Conservation (phyloP, 2,797 vertebrate genomes). For the Megalops cyprinoides region DNA sequence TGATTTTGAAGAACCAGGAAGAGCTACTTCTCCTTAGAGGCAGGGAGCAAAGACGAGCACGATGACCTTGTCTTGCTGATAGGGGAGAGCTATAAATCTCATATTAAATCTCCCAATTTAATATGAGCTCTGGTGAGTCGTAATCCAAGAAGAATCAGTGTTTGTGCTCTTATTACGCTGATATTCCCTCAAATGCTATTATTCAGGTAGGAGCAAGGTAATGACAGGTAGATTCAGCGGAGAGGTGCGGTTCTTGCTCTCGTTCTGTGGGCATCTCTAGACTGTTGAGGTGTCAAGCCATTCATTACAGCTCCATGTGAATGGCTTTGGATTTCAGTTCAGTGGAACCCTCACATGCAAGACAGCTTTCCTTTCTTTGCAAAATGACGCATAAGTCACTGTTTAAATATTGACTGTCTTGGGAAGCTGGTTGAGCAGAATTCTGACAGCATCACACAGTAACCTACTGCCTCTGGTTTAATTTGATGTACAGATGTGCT, state of each 20-base stretch:
- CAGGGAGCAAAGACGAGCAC: neutral
- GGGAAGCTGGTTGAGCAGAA: neutral
- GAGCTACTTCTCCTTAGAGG: too few relatives aligned
- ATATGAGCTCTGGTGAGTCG: too few relatives aligned
- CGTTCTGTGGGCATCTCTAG: neutral
- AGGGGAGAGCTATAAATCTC: too few relatives aligned
- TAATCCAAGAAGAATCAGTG: too few relatives aligned
- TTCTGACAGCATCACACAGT: neutral
- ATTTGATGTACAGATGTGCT: neutral
- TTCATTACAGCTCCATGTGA: neutral
- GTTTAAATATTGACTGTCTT: conserved; percentile 1
- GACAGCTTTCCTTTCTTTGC: neutral
- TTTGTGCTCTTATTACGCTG: neutral
- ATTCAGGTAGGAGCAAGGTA: neutral
- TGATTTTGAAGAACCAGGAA: neutral
- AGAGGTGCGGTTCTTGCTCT: neutral
- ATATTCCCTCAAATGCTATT: too few relatives aligned
- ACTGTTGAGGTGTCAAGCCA: neutral
- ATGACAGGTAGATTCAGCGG: too few relatives aligned
- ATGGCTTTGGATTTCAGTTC: neutral
- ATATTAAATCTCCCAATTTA: too few relatives aligned
- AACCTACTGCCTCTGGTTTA: neutral
- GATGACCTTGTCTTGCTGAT: too few relatives aligned
- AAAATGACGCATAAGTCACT: neutral
- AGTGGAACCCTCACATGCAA: neutral